Conservation (phyloP, 2,888 invertebrate species). For the Oxystoma pomonae region DNA sequence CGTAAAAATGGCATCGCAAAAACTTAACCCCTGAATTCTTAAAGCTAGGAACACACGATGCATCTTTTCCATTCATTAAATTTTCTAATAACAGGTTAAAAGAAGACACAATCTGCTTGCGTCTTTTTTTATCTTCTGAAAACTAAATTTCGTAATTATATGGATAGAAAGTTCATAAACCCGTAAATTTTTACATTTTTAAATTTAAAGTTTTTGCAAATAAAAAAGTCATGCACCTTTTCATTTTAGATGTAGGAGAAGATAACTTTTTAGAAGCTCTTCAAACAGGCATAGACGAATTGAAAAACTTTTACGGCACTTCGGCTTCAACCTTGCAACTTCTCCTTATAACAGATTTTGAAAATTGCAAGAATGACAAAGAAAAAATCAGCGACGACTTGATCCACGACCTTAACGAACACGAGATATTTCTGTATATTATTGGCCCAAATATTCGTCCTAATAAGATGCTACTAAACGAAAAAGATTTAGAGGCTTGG, state of each 20-base stretch:
- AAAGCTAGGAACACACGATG: too few relatives aligned
- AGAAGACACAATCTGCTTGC: too few relatives aligned
- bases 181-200: too few relatives aligned
- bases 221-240: too few relatives aligned
- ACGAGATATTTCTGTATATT: slow-evolving; percentile 27
- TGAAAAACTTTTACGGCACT: slow-evolving; percentile 19
- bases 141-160: too few relatives aligned
- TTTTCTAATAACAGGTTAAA: too few relatives aligned
- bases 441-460: slow-evolving; percentile 26
- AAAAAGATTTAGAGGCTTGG: slow-evolving; percentile 18
- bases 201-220: too few relatives aligned
- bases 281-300: slow-evolving; percentile 20
- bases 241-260: slow-evolving; percentile 10
- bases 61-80: too few relatives aligned
- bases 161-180: too few relatives aligned
- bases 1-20: too few relatives aligned
- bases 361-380: slow-evolving; percentile 14
- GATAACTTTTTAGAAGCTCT: slow-evolving; percentile 26
- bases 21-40: too few relatives aligned
- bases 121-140: too few relatives aligned
- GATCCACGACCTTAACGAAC: slow-evolving; percentile 19
- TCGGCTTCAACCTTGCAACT: slow-evolving; percentile 25
- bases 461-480: slow-evolving; percentile 20
- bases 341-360: slow-evolving; percentile 26
- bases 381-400: slow-evolving; percentile 15